phyloP scores from a whole-genome alignment of 2,797 vertebrate species.

The Scyliorhinus canicula region DNA sequence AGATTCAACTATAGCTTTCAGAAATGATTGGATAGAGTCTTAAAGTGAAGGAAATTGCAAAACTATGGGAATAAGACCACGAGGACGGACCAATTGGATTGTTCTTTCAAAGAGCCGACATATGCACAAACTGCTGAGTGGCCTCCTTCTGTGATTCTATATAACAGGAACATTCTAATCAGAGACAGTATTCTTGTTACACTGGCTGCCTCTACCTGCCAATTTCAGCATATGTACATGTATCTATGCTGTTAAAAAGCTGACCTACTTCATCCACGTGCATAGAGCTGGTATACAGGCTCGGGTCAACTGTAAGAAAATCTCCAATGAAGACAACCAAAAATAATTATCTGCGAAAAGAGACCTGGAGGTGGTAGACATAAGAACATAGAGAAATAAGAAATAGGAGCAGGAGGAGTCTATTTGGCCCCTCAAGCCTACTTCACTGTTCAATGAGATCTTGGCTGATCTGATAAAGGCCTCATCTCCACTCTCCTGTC shows the following conservation, averaged over 20 bases:
- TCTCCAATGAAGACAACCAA: not conserved
- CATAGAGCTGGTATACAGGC: not conserved
- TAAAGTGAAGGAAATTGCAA: not conserved
- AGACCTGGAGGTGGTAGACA: not conserved
- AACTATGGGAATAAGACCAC: not conserved
- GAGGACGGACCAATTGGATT: not conserved
- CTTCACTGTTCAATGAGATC: too few species aligned
- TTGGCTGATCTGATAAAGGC: too few species aligned
- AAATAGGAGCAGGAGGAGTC: too few species aligned
- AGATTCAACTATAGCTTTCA: too few species aligned
- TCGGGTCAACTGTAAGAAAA: not conserved
- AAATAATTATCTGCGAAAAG: not conserved
- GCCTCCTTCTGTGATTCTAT: too few species aligned
- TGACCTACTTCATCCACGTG: not conserved
- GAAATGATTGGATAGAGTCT: too few species aligned
- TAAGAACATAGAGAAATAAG: too few species aligned
- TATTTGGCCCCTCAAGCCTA: too few species aligned
- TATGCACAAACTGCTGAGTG: too few species aligned
- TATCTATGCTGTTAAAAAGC: not conserved
- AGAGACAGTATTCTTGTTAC: not conserved
- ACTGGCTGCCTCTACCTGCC: not conserved
- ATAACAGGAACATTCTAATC: not conserved
- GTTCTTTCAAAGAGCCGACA: not conserved
- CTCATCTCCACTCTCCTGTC: too few species aligned
- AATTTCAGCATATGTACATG: not conserved